These are phyloP conservation scores for Acanthochromis polyacanthus DNA, from an alignment of 2,113 vertebrate genomes.

Conservation along the genomic window DNA sequence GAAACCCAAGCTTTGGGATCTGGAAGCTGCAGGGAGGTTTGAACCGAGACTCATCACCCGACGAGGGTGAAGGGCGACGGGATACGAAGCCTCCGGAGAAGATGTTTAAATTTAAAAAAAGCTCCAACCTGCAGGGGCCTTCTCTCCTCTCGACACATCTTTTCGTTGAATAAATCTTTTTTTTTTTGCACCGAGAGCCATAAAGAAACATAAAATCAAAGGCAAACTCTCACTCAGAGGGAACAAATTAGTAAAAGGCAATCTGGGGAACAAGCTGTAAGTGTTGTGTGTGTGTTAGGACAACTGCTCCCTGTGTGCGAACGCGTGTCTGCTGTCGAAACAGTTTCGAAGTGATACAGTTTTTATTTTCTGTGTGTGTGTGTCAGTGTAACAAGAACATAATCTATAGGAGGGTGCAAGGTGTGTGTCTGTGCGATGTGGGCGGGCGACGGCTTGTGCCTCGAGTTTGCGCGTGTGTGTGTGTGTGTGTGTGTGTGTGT, in stretches of 20 bases:
- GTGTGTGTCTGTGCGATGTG: conserved; percentile 56
- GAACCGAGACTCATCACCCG: conserved; percentile 63
- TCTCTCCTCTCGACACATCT: conserved; percentile 42
- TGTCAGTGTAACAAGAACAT: conserved; percentile 1
- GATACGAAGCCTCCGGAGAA: conserved; percentile 6
- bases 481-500: conserved; percentile 1
- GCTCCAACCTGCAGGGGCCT: background rate
- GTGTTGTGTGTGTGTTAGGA: conserved; percentile 65
- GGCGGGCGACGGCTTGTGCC: conserved; percentile 73
- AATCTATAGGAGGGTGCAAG: conserved; percentile 4
- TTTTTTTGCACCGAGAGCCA: conserved; percentile 47
- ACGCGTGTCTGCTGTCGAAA: conserved; percentile 61
- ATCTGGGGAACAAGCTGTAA: conserved; percentile 77
- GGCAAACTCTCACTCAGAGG: conserved; percentile 67
- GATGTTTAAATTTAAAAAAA: conserved; percentile 46
- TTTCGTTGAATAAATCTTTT: conserved; percentile 58
- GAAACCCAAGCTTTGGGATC: conserved; percentile 48
- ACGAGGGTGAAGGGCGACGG: conserved; percentile 8
- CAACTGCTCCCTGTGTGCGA: conserved; percentile 68
- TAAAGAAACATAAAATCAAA: conserved; percentile 69
- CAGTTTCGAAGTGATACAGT: conserved; percentile 69
- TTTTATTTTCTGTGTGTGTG: conserved; percentile 46
- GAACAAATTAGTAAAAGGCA: conserved; percentile 78
- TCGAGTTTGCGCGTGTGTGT: conserved; percentile 54
- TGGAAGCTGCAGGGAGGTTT: conserved; percentile 52